A percentile compares a stretch with the other conserved stretches of the same genome.
Conservation (phyloP, 2,113 vertebrate species). For the Aspiorhynchus laticeps region DNA sequence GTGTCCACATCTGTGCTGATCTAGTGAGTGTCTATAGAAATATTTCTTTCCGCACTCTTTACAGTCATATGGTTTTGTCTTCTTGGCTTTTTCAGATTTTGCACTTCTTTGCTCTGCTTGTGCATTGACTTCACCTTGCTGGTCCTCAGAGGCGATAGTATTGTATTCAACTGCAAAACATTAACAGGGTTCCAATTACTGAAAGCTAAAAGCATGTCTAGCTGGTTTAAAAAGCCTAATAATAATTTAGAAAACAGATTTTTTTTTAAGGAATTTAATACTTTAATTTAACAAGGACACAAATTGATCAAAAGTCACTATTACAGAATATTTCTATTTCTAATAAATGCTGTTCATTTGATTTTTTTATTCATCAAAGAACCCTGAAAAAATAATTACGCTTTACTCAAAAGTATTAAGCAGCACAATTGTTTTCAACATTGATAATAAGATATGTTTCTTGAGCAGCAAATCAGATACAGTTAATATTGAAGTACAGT, state of each 20-base stretch:
- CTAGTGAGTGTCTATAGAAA: constrained; percentile 64
- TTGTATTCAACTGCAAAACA: constrained; percentile 17
- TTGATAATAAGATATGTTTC: not conserved
- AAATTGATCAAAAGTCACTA: not conserved
- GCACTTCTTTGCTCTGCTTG: not conserved
- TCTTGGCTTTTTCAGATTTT: constrained; percentile 11
- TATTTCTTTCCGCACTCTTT: constrained; percentile 41
- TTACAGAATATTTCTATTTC: not conserved
- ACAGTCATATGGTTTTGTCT: constrained; percentile 58
- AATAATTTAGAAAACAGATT: not conserved
- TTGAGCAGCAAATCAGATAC: not conserved
- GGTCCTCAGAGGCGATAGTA: not conserved
- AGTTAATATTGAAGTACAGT: not conserved
- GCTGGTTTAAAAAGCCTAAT: not conserved
- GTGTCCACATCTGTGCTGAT: constrained; percentile 48
- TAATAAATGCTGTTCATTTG: not conserved
- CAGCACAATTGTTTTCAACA: not conserved
- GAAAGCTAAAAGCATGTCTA: not conserved
- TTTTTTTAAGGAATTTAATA: not conserved
- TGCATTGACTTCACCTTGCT: not conserved
- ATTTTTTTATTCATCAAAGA: not conserved
- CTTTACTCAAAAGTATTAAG: not conserved
- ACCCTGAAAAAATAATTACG: not conserved
- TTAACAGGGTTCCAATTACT: not conserved
- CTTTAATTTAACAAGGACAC: not conserved